Percentiles rank a stretch among this genome's conserved stretches.
phyloP scores from a whole-genome alignment of 2,113 vertebrate genomes.

The Microtus montanus region DNA sequence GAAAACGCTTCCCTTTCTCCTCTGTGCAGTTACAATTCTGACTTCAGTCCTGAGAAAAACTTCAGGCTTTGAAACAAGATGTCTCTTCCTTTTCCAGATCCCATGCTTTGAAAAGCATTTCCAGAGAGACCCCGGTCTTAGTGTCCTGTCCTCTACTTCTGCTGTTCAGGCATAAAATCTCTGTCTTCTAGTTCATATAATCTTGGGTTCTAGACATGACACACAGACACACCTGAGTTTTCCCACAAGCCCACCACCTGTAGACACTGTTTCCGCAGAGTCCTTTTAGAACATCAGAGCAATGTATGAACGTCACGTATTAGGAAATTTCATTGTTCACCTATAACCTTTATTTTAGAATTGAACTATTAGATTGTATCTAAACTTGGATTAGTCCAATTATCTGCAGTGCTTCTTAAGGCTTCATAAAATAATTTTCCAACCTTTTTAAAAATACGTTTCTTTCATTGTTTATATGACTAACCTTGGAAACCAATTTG shows the following conservation, averaged over 20 bases:
- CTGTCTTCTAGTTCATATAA: slow-evolving; percentile 63
- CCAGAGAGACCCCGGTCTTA: slow-evolving; percentile 54
- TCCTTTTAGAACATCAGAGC: slow-evolving; percentile 83
- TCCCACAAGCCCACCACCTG: slow-evolving; percentile 79
- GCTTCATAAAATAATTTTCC: slow-evolving; percentile 92
- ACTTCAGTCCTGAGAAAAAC: slow-evolving; percentile 67
- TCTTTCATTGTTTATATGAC: slow-evolving; percentile 56
- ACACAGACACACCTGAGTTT: slow-evolving; percentile 68
- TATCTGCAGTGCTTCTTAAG: slow-evolving; percentile 91
- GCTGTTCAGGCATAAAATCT: slow-evolving; percentile 79
- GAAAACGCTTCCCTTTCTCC: slow-evolving; percentile 66
- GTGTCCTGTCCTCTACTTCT: slow-evolving; percentile 61
- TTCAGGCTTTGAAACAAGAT: slow-evolving; percentile 67
- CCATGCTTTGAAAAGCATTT: slow-evolving; percentile 68
- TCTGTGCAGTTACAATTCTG: slow-evolving; percentile 75
- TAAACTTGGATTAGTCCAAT: slow-evolving; percentile 87
- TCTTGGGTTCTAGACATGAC: slow-evolving; percentile 68
- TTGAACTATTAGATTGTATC: slow-evolving; percentile 86
- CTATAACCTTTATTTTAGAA: slow-evolving; percentile 88
- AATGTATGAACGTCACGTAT: slow-evolving; percentile 83
- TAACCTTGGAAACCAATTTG: slow-evolving; percentile 15
- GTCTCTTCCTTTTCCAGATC: slow-evolving; percentile 46
- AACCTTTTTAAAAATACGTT: slow-evolving; percentile 78
- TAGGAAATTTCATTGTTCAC: slow-evolving; percentile 88
- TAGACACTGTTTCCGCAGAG: slow-evolving; percentile 83